These are phyloP conservation scores for Ailurus styani DNA, from an alignment of 2,113 vertebrate genomes.

Conservation along the genomic window DNA sequence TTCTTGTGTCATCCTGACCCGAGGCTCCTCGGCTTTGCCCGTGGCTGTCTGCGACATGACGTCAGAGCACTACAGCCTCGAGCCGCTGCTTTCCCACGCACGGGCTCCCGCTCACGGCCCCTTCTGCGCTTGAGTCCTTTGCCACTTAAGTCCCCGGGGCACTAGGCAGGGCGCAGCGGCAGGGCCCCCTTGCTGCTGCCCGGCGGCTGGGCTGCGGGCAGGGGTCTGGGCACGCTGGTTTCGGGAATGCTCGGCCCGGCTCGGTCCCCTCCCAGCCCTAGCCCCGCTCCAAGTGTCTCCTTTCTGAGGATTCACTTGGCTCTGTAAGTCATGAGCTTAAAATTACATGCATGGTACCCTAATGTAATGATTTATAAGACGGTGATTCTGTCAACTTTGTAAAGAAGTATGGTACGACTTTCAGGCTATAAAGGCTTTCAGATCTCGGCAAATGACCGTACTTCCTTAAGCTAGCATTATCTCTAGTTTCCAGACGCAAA, in stretches of 20 bases:
- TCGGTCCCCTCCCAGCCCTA: not conserved
- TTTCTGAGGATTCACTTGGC: not conserved
- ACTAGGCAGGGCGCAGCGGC: fast-evolving
- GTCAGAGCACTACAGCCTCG: not conserved
- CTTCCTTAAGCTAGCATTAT: not conserved
- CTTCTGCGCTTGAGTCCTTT: not conserved
- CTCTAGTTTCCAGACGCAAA: not conserved
- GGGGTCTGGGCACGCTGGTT: not conserved
- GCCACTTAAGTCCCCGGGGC: not conserved
- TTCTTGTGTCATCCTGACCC: not conserved
- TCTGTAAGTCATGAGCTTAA: no score
- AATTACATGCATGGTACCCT: not conserved
- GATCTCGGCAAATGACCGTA: not conserved
- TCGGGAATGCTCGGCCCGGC: not conserved
- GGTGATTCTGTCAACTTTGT: not conserved
- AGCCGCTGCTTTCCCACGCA: fast-evolving
- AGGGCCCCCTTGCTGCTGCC: no score
- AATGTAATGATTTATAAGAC: not conserved
- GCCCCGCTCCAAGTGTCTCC: not conserved
- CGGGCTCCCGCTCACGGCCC: no score
- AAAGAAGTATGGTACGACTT: not conserved
- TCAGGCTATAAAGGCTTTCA: not conserved
- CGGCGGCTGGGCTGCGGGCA: not conserved
- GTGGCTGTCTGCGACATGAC: not conserved
- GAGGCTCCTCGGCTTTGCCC: no score